Evolutionary conservation across 2,888 invertebrate species (phyloP).

Genomic region (Amorpha juglandis): DNA sequence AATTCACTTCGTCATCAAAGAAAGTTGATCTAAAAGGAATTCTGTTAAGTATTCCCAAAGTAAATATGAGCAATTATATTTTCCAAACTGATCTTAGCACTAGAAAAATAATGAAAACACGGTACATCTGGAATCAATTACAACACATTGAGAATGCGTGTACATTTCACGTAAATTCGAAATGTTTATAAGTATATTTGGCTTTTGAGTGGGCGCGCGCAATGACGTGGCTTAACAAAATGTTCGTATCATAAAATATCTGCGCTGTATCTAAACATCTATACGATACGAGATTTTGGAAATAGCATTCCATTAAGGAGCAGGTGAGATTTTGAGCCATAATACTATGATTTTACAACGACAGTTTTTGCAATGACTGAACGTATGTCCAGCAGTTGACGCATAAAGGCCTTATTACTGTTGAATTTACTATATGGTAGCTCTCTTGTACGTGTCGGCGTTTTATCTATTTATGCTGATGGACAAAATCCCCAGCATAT

Average conservation of each 20-base stretch:
- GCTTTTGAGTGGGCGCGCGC: constrained; percentile 30
- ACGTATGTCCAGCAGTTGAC: too few relatives aligned
- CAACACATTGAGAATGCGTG: constrained; percentile 20
- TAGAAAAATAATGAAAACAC: neutral
- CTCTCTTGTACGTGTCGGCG: too few relatives aligned
- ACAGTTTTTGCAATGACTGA: too few relatives aligned
- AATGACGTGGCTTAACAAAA: constrained; percentile 24
- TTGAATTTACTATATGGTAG: too few relatives aligned
- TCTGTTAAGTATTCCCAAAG: neutral
- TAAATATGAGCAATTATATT: neutral
- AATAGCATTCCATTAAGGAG: neutral
- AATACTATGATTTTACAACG: too few relatives aligned
- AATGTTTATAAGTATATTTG: constrained; percentile 33
- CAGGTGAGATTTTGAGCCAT: too few relatives aligned
- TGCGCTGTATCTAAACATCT: neutral
- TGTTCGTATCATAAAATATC: constrained; percentile 26
- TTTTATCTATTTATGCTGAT: too few relatives aligned
- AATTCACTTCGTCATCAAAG: too few relatives aligned
- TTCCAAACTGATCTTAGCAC: neutral
- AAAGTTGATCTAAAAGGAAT: too few relatives aligned
- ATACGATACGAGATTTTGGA: neutral
- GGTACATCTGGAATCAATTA: constrained; percentile 11
- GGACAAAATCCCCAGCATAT: too few relatives aligned
- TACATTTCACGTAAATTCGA: constrained; percentile 34
- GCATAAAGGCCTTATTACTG: too few relatives aligned